phyloP scores from a whole-genome alignment of 2,113 vertebrate genomes.

The Hassar affinis region DNA sequence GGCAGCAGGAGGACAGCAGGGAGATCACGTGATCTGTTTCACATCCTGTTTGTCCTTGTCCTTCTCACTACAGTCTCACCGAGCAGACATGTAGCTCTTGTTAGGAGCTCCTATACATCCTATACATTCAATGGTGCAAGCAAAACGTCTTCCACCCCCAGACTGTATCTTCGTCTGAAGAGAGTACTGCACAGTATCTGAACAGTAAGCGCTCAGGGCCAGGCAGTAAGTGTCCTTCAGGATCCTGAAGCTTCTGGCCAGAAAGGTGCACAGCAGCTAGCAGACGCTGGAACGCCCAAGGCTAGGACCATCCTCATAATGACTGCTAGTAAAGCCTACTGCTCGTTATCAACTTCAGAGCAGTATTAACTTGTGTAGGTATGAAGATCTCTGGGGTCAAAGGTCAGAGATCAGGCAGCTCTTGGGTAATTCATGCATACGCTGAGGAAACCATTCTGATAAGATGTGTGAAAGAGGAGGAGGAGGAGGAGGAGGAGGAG shows the following conservation, averaged over 20 bases:
- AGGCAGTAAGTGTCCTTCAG: neutral
- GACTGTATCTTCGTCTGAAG: no score
- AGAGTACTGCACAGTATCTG: neutral
- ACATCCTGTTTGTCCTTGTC: no score
- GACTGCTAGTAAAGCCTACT: neutral
- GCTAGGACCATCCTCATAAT: neutral
- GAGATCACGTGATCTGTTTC: no score
- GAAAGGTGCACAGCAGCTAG: neutral
- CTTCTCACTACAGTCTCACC: no score
- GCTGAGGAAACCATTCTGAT: slow-evolving; percentile 56
- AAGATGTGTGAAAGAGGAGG: slow-evolving; percentile 49
- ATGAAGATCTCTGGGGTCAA: slow-evolving; percentile 52
- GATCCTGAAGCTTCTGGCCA: neutral
- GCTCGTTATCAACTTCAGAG: neutral
- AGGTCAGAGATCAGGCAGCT: slow-evolving; percentile 57
- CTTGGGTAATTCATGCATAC: slow-evolving; percentile 47
- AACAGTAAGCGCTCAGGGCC: neutral
- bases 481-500: slow-evolving; percentile 39
- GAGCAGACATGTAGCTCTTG: no score
- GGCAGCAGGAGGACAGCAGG: no score
- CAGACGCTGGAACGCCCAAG: neutral
- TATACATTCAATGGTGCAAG: no score
- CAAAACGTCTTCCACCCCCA: no score
- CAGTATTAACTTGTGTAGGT: neutral
- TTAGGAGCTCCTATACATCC: no score